Percentiles rank a stretch among this genome's conserved stretches.
Conservation (phyloP, 2,113 vertebrate species). For the Dipodomys stephensi region DNA sequence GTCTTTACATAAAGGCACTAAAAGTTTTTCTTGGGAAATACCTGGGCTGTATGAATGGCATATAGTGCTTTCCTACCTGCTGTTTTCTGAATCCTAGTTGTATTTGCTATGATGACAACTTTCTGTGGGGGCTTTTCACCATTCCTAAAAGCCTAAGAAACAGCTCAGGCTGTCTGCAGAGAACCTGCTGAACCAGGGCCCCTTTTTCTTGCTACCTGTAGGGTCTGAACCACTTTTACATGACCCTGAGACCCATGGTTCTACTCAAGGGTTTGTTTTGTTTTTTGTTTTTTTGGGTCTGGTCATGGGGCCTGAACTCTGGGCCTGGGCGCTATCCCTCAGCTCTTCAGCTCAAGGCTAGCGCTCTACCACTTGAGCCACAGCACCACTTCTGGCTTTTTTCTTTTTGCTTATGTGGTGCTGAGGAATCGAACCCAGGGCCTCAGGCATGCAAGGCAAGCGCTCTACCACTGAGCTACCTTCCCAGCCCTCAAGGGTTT, state of each 20-base stretch:
- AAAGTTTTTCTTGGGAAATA: not conserved
- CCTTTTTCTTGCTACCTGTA: not conserved
- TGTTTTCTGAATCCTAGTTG: not conserved
- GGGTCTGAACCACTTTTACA: not conserved
- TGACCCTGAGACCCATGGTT: not conserved
- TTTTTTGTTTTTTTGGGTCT: too few relatives aligned
- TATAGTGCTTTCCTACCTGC: not conserved
- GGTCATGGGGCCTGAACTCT: too few relatives aligned
- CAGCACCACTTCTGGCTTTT: too few relatives aligned
- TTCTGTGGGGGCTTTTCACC: not conserved
- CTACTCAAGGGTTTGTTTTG: not conserved
- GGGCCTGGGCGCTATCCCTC: too few relatives aligned
- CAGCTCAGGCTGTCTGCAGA: not conserved
- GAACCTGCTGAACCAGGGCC: too few relatives aligned
- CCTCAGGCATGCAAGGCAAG: too few relatives aligned
- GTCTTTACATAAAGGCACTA: not conserved
- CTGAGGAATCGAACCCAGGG: too few relatives aligned
- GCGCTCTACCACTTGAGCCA: too few relatives aligned
- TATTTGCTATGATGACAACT: not conserved
- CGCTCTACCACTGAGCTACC: too few relatives aligned
- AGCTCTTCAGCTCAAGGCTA: too few relatives aligned
- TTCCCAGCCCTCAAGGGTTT: too few relatives aligned
- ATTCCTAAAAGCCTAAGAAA: not conserved
- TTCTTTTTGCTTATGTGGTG: too few relatives aligned
- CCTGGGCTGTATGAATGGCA: not conserved